Evolutionary conservation across 2,797 vertebrate species (phyloP).

Genomic region (Darevskia nairensis): DNA sequence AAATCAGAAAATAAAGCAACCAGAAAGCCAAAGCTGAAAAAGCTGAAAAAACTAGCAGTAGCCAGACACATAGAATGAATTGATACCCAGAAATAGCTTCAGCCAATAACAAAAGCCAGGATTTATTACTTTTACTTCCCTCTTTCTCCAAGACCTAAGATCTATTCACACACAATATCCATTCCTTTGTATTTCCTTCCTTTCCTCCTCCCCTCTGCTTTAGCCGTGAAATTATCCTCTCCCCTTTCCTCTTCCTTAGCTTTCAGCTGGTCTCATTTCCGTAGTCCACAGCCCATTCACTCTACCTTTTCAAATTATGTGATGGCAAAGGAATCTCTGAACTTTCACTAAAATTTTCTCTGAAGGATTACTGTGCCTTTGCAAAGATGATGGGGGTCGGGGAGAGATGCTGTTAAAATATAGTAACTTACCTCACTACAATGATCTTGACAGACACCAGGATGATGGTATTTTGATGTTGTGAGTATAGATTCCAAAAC

Average conservation of each 20-base stretch:
- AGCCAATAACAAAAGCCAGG: no score
- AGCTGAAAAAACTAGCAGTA: no score
- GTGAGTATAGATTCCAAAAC: background rate
- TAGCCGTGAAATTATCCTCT: no score
- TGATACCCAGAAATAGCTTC: no score
- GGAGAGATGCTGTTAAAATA: background rate
- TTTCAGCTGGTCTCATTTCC: background rate
- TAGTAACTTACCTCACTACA: background rate
- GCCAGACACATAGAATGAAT: no score
- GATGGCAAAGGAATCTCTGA: background rate
- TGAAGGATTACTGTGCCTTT: background rate
- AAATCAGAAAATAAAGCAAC: no score
- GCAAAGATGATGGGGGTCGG: background rate
- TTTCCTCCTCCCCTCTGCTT: background rate
- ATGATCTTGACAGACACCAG: background rate
- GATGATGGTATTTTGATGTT: background rate
- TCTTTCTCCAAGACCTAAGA: no score
- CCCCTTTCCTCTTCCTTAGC: background rate
- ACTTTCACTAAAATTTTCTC: background rate
- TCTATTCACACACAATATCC: background rate
- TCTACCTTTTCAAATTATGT: background rate
- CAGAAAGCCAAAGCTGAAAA: no score
- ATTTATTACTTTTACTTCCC: no score
- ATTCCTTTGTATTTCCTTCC: background rate
- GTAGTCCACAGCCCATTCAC: background rate